These are phyloP conservation scores for Sycophila texana DNA, from an alignment of 2,888 invertebrate species.

Conservation along the genomic window DNA sequence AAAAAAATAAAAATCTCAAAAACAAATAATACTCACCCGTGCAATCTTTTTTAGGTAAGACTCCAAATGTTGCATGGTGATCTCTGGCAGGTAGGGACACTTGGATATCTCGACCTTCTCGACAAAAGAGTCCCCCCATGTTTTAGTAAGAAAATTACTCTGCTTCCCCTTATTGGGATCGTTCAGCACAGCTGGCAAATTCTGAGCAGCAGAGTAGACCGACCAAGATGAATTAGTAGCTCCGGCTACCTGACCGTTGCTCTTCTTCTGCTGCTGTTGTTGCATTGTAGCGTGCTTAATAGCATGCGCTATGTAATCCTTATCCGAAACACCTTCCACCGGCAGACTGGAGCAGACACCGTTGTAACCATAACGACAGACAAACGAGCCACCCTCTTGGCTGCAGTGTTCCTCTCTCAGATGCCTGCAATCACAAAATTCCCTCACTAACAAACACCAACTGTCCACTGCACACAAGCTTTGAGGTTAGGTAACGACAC, in stretches of 20 bases:
- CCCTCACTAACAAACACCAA: constrained; percentile 25
- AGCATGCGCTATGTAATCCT: constrained; percentile 92
- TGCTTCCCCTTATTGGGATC: constrained; percentile 95
- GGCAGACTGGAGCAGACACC: constrained; percentile 91
- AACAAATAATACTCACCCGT: constrained; percentile 67
- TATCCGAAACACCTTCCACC: constrained; percentile 91
- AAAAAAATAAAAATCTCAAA: not conserved
- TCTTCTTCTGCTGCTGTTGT: constrained; percentile 73
- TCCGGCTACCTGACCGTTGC: constrained; percentile 75
- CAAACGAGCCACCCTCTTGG: constrained; percentile 89
- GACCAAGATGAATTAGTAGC: constrained; percentile 80
- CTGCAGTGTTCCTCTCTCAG: constrained; percentile 88
- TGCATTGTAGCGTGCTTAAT: constrained; percentile 78
- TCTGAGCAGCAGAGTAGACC: constrained; percentile 94
- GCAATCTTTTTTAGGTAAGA: constrained; percentile 88
- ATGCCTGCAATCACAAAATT: constrained; percentile 79
- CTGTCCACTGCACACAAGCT: not conserved
- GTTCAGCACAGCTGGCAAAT: constrained; percentile 95
- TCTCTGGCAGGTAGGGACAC: constrained; percentile 89
- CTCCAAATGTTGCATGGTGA: constrained; percentile 90
- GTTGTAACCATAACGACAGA: constrained; percentile 92
- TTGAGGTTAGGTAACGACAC: constrained; percentile 31
- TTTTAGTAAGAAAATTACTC: constrained; percentile 94
- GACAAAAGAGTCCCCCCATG: constrained; percentile 97
- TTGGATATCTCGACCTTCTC: constrained; percentile 87